A percentile compares a stretch with the other conserved stretches of the same genome.
phyloP scores from a whole-genome alignment of 2,113 vertebrate genomes.

The Myodes glareolus region DNA sequence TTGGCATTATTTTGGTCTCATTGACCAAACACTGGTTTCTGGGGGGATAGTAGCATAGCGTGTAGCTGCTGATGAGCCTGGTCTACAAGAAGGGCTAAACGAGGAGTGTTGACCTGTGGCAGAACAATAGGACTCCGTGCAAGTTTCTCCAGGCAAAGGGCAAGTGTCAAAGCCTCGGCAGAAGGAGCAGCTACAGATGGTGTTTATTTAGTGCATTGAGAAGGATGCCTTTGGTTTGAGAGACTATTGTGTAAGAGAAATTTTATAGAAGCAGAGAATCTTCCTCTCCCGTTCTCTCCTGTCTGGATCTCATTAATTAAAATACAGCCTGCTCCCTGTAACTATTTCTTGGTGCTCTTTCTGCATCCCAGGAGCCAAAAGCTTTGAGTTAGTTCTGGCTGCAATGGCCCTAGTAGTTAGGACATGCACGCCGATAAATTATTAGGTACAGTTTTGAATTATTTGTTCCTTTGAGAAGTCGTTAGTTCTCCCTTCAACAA shows the following conservation, averaged over 20 bases:
- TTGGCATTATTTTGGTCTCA: neutral
- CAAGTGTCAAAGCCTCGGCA: neutral
- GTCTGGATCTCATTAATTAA: neutral
- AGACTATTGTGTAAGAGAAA: neutral
- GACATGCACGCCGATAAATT: neutral
- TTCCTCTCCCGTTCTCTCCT: neutral
- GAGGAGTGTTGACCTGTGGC: neutral
- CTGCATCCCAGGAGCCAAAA: neutral
- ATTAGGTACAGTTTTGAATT: constrained; percentile 51
- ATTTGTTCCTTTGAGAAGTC: constrained; percentile 27
- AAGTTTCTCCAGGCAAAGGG: neutral
- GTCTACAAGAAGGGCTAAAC: fast-evolving
- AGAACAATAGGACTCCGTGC: neutral
- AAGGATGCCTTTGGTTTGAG: neutral
- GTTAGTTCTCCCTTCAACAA: constrained; percentile 53
- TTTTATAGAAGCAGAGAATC: neutral
- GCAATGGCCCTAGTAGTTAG: neutral
- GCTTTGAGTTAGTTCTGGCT: neutral
- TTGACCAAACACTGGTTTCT: neutral
- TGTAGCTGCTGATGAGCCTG: neutral
- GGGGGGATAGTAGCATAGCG: neutral
- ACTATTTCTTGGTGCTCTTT: neutral
- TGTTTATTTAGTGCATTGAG: neutral
- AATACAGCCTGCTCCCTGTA: neutral
- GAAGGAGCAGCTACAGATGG: neutral